Conservation (phyloP, 2,113 vertebrate species). For the Xiphophorus hellerii region DNA sequence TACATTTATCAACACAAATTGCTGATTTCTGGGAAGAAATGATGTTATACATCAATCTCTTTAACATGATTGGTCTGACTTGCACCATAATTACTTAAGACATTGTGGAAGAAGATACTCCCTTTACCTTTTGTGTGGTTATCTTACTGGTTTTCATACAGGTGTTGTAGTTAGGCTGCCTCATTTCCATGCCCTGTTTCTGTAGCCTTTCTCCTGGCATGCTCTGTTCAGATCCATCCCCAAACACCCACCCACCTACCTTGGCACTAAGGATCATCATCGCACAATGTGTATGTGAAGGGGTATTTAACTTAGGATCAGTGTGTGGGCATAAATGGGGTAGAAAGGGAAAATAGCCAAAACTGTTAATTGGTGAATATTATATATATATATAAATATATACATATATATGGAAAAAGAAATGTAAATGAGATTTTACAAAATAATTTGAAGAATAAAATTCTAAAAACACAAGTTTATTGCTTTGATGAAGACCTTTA, state of each 20-base stretch:
- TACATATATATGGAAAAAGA: conserved; percentile 21
- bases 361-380: conserved; percentile 69
- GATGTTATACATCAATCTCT: conserved; percentile 62
- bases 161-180: conserved; percentile 55
- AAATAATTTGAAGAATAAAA: conserved; percentile 82
- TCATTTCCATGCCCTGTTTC: conserved; percentile 23
- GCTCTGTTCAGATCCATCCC: conserved; percentile 64
- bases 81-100: conserved; percentile 49
- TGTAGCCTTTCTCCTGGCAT: conserved; percentile 57
- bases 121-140: conserved; percentile 67
- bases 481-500: neutral
- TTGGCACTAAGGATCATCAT: conserved; percentile 66
- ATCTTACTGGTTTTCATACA: conserved; percentile 61
- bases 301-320: conserved; percentile 55
- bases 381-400: conserved; percentile 40
- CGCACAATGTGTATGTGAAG: conserved; percentile 72
- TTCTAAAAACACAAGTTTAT: conserved; percentile 48
- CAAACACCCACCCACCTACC: conserved; percentile 22
- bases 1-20: conserved; percentile 25
- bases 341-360: conserved; percentile 71
- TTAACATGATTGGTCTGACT: conserved; percentile 58
- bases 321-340: conserved; percentile 45
- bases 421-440: conserved; percentile 80
- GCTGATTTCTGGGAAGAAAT: conserved; percentile 28
- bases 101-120: conserved; percentile 58